Conservation (phyloP, 2,888 invertebrate genomes). For the Dynastes maya region DNA sequence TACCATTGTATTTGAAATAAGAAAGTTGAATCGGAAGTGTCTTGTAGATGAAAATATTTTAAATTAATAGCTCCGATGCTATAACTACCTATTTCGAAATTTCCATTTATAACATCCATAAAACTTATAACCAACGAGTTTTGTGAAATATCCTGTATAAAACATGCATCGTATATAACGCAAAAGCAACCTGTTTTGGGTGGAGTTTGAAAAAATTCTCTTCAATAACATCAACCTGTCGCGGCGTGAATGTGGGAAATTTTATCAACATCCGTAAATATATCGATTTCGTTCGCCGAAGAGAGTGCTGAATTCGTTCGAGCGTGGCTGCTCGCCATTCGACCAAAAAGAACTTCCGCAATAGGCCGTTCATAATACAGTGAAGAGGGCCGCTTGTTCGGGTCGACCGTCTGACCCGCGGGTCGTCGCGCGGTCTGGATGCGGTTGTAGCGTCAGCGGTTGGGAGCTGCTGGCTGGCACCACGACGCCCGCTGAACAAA, state of each 20-base stretch:
- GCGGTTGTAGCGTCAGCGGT: constrained; percentile 60
- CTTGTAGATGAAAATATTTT: no score
- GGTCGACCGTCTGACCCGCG: not conserved
- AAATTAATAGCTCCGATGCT: no score
- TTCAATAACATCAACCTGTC: not conserved
- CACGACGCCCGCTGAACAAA: constrained; percentile 58
- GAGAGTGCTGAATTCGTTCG: constrained; percentile 4
- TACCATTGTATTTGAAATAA: no score
- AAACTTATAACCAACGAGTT: no score
- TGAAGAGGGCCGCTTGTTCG: constrained; percentile 3
- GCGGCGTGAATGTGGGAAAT: not conserved
- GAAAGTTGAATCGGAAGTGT: no score
- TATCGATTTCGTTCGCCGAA: not conserved
- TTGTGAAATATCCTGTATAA: no score
- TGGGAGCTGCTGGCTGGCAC: constrained; percentile 53
- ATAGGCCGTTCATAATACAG: constrained; percentile 11
- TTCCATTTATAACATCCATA: no score
- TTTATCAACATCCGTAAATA: constrained; percentile 25
- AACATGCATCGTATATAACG: no score
- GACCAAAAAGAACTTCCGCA: constrained; percentile 25
- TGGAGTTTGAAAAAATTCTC: not conserved
- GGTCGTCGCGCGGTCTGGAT: constrained; percentile 48
- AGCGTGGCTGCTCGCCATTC: constrained; percentile 5
- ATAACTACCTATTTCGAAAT: no score
- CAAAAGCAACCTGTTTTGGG: not conserved